Evolutionary conservation across 2,888 invertebrate species (phyloP).

Genomic region (Drosophila anomelani): DNA sequence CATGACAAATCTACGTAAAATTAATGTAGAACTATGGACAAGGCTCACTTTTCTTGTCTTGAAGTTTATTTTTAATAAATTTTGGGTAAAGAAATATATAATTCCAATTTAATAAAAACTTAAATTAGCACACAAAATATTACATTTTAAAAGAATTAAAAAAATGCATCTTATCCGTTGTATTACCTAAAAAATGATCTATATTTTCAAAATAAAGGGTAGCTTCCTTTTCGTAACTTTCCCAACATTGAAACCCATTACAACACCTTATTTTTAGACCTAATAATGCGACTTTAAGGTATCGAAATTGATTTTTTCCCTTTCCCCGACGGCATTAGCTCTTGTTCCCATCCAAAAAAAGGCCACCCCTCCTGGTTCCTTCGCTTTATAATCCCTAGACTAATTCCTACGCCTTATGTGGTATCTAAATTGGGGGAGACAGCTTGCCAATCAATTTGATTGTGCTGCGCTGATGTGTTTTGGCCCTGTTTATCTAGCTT

Average conservation of each 20-base stretch:
- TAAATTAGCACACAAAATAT: no score
- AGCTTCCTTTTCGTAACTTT: neutral
- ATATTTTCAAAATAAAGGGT: neutral
- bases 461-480: slow-evolving; percentile 44
- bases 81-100: neutral
- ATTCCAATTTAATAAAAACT: neutral
- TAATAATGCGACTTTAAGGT: slow-evolving; percentile 34
- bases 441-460: slow-evolving; percentile 79
- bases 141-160: no score
- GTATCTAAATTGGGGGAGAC: slow-evolving; percentile 61
- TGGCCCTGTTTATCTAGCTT: slow-evolving; percentile 39
- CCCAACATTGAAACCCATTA: neutral
- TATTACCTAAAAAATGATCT: no score
- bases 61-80: neutral
- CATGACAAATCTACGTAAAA: neutral
- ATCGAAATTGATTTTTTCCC: slow-evolving; percentile 14
- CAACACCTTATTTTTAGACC: slow-evolving; percentile 20
- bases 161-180: no score
- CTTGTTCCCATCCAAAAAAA: slow-evolving; percentile 14
- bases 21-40: no score
- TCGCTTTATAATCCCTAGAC: slow-evolving; percentile 53
- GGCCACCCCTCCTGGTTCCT: slow-evolving; percentile 17
- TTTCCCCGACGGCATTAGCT: slow-evolving; percentile 27
- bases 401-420: slow-evolving; percentile 57
- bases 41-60: neutral